Conservation (phyloP, 2,888 invertebrate genomes). For the Sphaerophoria rueppellii region DNA sequence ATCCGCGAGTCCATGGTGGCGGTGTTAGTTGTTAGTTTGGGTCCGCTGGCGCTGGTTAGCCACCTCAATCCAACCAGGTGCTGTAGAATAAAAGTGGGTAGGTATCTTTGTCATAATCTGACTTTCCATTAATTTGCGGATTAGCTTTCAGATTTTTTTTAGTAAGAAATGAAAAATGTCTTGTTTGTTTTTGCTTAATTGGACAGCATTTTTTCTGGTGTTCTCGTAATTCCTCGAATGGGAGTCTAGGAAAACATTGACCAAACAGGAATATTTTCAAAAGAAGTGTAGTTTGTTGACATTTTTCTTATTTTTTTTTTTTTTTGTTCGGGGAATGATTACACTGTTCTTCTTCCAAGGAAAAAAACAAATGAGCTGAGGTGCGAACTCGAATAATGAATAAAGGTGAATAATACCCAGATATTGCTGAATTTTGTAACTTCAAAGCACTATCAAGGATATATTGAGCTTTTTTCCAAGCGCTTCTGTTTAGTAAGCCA, state of each 20-base stretch:
- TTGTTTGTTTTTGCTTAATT: conserved; percentile 20
- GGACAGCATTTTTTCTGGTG: conserved; percentile 1
- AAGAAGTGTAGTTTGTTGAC: too few species aligned
- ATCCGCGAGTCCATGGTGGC: conserved; percentile 22
- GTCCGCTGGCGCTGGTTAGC: not conserved
- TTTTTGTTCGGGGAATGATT: not conserved
- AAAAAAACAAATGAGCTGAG: too few species aligned
- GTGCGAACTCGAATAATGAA: too few species aligned
- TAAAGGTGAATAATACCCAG: too few species aligned
- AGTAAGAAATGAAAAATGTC: not conserved
- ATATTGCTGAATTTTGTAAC: too few species aligned
- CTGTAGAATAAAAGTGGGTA: not conserved
- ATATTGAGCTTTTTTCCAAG: too few species aligned
- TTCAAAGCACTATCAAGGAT: too few species aligned
- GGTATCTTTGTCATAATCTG: conserved; percentile 35
- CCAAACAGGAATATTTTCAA: not conserved
- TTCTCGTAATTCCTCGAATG: not conserved
- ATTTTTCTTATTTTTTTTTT: not conserved
- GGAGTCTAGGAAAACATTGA: not conserved
- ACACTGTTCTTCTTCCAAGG: too few species aligned
- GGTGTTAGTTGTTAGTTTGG: not conserved
- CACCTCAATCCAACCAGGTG: not conserved
- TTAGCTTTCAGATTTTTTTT: conserved; percentile 35
- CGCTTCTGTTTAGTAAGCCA: too few species aligned
- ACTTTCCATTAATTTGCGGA: conserved; percentile 58